phyloP scores from a whole-genome alignment of 2,888 invertebrate species.

The Hydraecia micacea region DNA sequence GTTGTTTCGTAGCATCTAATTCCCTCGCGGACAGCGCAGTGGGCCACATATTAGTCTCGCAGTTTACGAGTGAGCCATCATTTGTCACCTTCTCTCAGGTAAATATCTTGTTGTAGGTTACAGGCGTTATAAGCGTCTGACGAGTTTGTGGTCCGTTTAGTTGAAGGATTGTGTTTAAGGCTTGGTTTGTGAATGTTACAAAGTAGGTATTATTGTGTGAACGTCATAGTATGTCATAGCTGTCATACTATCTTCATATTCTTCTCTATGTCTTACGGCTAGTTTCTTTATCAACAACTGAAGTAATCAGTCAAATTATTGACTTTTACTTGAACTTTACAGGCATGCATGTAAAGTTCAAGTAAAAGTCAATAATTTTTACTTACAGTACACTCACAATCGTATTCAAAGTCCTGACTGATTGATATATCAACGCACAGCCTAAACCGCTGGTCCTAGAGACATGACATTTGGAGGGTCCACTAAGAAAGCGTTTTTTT shows the following conservation, averaged over 20 bases:
- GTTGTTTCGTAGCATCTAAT: constrained; percentile 11
- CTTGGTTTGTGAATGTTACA: constrained; percentile 15
- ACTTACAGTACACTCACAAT: too few relatives aligned
- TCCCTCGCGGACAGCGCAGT: background rate
- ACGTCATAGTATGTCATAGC: background rate
- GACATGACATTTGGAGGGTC: too few relatives aligned
- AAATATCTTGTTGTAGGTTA: constrained; percentile 24
- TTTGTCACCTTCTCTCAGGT: constrained; percentile 56
- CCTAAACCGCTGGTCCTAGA: too few relatives aligned
- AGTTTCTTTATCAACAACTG: too few relatives aligned
- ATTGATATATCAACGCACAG: too few relatives aligned
- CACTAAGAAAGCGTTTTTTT: too few relatives aligned
- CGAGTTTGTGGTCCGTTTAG: constrained; percentile 26
- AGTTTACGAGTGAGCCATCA: constrained; percentile 40
- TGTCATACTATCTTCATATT: background rate
- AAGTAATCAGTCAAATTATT: too few relatives aligned
- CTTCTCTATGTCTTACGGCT: background rate
- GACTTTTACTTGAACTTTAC: too few relatives aligned
- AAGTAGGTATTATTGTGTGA: background rate
- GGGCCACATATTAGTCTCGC: constrained; percentile 26
- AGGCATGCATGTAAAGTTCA: too few relatives aligned
- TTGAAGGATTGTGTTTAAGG: background rate
- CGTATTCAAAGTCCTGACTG: too few relatives aligned
- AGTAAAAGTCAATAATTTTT: too few relatives aligned
- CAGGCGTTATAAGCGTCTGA: background rate